These are phyloP conservation scores for Triplophysa rosa DNA, from an alignment of 2,113 vertebrate species.

Conservation along the genomic window DNA sequence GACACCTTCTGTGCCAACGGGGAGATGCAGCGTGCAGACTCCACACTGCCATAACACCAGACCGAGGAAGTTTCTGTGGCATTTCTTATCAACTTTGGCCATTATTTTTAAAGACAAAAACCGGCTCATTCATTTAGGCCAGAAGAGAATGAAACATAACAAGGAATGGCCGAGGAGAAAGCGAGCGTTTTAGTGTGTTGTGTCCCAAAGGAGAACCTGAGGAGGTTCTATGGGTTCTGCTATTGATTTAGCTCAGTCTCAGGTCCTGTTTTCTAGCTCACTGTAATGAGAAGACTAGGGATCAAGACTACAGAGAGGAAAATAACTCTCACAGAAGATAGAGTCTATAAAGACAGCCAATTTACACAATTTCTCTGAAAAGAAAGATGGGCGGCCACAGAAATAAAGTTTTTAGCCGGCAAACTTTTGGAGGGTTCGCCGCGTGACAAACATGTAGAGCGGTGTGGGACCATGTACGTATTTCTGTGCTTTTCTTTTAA, in stretches of 20 bases:
- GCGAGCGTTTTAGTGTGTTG: constrained; percentile 35
- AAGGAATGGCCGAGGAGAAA: constrained; percentile 31
- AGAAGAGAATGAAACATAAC: constrained; percentile 23
- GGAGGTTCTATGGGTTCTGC: constrained; percentile 39
- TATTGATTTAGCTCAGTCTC: constrained; percentile 48
- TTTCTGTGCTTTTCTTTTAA: constrained; percentile 1
- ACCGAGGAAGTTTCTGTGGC: not conserved
- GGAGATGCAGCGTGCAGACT: constrained; percentile 34
- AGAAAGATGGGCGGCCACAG: constrained; percentile 13
- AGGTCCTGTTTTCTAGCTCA: constrained; percentile 41
- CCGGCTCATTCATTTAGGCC: constrained; percentile 21
- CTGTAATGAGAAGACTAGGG: constrained; percentile 51
- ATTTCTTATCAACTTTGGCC: constrained; percentile 18
- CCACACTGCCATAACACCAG: constrained; percentile 3
- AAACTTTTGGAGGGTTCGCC: constrained; percentile 31
- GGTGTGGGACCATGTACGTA: not conserved
- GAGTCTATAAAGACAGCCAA: constrained; percentile 51
- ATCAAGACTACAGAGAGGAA: constrained; percentile 42
- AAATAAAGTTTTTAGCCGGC: constrained; percentile 25
- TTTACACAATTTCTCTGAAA: constrained; percentile 47
- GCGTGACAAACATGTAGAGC: constrained; percentile 20
- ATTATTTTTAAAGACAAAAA: constrained; percentile 29
- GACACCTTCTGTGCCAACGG: constrained; percentile 39
- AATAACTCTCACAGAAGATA: constrained; percentile 44
- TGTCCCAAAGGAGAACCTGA: constrained; percentile 33